Percentiles rank a stretch among this genome's conserved stretches.
Conservation (phyloP, 2,888 invertebrate species). For the Andrena dorsata region DNA sequence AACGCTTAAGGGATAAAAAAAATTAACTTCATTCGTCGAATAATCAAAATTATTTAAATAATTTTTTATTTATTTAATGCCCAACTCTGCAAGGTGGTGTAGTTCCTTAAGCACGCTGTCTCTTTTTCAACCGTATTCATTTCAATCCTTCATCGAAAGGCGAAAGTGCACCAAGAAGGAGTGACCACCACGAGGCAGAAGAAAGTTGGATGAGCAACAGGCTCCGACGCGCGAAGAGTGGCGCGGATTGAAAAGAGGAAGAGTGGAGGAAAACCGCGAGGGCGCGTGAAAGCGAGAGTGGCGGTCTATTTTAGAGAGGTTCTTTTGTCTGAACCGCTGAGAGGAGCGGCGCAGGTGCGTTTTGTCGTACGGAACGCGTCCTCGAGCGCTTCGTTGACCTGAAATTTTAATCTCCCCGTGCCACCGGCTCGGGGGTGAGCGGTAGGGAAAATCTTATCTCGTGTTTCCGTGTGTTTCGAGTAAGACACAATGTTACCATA, state of each 20-base stretch:
- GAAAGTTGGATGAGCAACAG: constrained; percentile 39
- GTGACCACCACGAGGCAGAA: neutral
- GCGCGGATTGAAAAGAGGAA: constrained; percentile 30
- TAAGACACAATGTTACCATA: constrained; percentile 64
- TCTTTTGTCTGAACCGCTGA: constrained; percentile 20
- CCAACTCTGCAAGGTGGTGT: no score
- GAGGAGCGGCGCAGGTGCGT: constrained; percentile 24
- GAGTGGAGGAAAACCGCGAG: constrained; percentile 1
- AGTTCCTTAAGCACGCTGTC: no score
- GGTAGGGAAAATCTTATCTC: constrained; percentile 42
- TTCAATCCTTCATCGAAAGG: no score
- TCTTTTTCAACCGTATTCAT: no score
- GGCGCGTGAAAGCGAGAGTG: constrained; percentile 38
- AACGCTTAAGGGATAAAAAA: no score
- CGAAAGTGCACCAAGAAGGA: no score
- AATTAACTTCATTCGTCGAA: no score
- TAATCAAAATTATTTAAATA: no score
- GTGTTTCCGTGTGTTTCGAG: constrained; percentile 19
- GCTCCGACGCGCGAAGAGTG: constrained; percentile 6
- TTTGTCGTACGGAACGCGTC: constrained; percentile 27
- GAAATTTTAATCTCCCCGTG: neutral
- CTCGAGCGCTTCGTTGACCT: constrained; percentile 16
- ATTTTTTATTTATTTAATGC: no score
- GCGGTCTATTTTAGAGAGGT: constrained; percentile 57
- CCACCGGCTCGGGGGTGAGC: neutral